Conservation (phyloP, 2,113 vertebrate species). For the Hirundichthys speculiger region DNA sequence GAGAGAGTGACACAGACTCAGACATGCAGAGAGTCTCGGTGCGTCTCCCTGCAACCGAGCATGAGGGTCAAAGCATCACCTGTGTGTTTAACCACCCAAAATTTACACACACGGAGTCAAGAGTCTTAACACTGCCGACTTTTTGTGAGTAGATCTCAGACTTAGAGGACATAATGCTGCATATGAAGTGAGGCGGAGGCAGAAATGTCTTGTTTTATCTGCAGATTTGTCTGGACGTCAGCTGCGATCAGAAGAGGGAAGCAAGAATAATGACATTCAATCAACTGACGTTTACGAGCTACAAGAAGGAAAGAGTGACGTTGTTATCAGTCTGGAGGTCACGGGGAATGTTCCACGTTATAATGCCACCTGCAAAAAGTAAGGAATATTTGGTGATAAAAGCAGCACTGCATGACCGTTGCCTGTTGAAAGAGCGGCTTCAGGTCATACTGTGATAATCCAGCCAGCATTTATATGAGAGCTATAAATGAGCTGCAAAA, state of each 20-base stretch:
- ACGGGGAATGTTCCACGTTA: constrained; percentile 70
- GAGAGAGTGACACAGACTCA: constrained; percentile 14
- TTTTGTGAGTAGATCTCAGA: constrained; percentile 67
- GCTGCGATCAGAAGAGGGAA: constrained; percentile 13
- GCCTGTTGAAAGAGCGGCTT: fast-evolving
- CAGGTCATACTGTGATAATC: neutral
- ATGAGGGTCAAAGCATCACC: constrained; percentile 64
- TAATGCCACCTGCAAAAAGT: constrained; percentile 73
- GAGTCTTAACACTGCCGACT: constrained; percentile 53
- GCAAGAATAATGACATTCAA: constrained; percentile 9
- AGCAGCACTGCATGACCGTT: neutral
- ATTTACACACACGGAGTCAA: constrained; percentile 42
- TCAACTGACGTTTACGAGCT: constrained; percentile 41
- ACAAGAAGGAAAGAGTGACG: constrained; percentile 54
- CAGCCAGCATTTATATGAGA: no score
- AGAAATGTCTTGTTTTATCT: constrained; percentile 9
- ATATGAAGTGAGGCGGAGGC: constrained; percentile 13
- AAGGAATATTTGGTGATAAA: constrained; percentile 33
- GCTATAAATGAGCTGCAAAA: no score
- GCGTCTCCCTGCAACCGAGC: constrained; percentile 38
- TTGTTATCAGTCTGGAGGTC: constrained; percentile 53
- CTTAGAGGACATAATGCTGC: neutral
- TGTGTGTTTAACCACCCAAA: constrained; percentile 72
- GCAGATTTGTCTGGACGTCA: constrained; percentile 67
- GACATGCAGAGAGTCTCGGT: constrained; percentile 44